Conservation (phyloP, 2,113 vertebrate species). For the Albula glossodonta region DNA sequence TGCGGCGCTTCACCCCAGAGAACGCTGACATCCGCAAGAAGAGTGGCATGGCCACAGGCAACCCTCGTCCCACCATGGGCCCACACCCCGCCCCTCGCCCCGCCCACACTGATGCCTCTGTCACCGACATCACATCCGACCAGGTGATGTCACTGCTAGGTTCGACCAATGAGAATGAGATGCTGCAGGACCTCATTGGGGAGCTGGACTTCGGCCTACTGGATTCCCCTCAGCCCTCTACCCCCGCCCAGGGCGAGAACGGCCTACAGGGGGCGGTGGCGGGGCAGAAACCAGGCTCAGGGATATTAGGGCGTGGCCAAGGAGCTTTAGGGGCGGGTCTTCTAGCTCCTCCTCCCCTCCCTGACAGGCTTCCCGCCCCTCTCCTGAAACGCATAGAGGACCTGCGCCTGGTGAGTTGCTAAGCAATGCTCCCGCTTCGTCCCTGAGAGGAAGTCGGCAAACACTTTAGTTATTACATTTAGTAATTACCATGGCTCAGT, state of each 20-base stretch:
- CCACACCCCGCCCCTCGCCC: constrained; percentile 59
- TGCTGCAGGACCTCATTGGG: constrained; percentile 88
- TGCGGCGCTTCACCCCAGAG: constrained; percentile 91
- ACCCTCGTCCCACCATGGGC: constrained; percentile 52
- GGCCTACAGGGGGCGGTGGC: constrained; percentile 60
- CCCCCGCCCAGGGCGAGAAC: constrained; percentile 83
- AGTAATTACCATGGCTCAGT: no score
- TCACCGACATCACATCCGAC: constrained; percentile 71
- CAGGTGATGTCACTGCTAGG: constrained; percentile 91
- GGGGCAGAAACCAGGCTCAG: constrained; percentile 47
- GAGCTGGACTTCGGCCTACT: constrained; percentile 92
- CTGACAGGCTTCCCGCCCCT: constrained; percentile 80
- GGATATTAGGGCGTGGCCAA: constrained; percentile 63
- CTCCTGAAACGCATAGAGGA: constrained; percentile 91
- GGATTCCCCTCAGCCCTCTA: constrained; percentile 85
- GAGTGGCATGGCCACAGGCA: constrained; percentile 50
- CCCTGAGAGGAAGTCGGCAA: no score
- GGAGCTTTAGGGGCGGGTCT: constrained; percentile 19
- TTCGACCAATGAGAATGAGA: constrained; percentile 83
- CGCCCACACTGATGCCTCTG: constrained; percentile 56
- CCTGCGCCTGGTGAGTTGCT: constrained; percentile 78
- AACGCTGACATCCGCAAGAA: constrained; percentile 90
- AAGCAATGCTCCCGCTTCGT: background rate
- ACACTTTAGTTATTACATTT: no score
- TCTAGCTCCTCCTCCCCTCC: constrained; percentile 76